Conservation (phyloP, 2,797 vertebrate genomes). For the Linurgus olivaceus region DNA sequence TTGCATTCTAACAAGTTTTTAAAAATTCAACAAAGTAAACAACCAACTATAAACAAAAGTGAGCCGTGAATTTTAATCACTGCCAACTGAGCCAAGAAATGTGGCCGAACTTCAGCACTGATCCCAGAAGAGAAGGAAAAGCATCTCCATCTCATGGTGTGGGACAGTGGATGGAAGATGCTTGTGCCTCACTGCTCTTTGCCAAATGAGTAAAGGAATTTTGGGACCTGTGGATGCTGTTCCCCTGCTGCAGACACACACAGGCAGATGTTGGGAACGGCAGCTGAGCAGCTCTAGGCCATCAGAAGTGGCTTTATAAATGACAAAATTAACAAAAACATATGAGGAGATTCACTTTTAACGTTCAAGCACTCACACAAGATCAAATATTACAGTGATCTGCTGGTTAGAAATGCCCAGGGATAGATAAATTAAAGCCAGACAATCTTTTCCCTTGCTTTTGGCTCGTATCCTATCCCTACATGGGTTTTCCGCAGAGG, state of each 20-base stretch:
- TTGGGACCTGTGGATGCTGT: not conserved
- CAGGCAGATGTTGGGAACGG: accelerated
- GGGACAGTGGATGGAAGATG: not conserved
- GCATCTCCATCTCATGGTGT: not conserved
- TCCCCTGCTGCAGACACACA: not conserved
- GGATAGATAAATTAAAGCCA: conserved; percentile 58
- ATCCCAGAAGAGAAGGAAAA: not conserved
- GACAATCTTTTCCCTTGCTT: conserved; percentile 26
- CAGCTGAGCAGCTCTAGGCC: not conserved
- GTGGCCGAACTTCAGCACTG: not conserved
- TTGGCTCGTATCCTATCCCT: conserved; percentile 44
- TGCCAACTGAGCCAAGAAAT: conserved; percentile 23
- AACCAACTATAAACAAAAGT: conserved; percentile 71
- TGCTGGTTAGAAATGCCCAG: conserved; percentile 32
- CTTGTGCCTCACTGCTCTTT: not conserved
- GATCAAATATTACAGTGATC: conserved; percentile 41
- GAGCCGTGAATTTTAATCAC: conserved; percentile 66
- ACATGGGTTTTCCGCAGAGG: conserved; percentile 33
- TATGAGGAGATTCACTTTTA: conserved; percentile 4
- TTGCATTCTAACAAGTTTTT: conserved; percentile 75
- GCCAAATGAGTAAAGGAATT: accelerated
- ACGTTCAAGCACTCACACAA: not conserved
- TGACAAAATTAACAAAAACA: conserved; percentile 7
- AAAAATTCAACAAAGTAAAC: conserved; percentile 78
- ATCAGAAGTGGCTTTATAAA: not conserved